Base-by-base conservation (phyloP, 2,113 vertebrate genomes). In the Esox niger region DNA sequence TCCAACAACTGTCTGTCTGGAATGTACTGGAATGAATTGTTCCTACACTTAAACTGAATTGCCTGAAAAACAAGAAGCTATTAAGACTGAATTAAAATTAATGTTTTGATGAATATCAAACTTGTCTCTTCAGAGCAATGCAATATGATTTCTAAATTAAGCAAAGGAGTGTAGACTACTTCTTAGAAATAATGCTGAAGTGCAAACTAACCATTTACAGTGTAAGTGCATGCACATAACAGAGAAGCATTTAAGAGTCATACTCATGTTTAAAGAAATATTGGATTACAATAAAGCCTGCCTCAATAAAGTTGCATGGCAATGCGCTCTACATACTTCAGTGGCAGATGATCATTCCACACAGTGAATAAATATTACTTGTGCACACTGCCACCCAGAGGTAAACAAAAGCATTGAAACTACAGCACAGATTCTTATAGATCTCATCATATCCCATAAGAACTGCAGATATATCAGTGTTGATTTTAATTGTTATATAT, bases 321-420 rank as follows among this genome's bases (percentile, higher is more conserved):
- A n/a, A n/a, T n/a, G n/a, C n/a, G n/a, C n/a, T n/a, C n/a, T n/a
- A n/a, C n/a, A n/a, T n/a, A n/a, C n/a, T n/a, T n/a, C n/a, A n/a
- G n/a, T n/a, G n/a, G n/a, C n/a, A n/a, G n/a, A n/a, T n/a, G n/a
- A n/a, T n/a, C n/a, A n/a, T n/a, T n/a, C n/a, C 52, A 55, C 21
- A 21, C 25, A 31, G 7, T 43, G 38, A 55, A 38, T 30, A 4
- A 52, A n/a, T 38, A 49, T 17, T 17, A 75, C 74, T 74, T 21
- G 1, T 79, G 77, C 74, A 54, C 15, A 84, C 68, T 35, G 80
- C 75, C 87, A 84, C 69, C 82, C 38, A 77, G 74, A 77, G 88
- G 85, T 23, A 66, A 35, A 82, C 70, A 79, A n/a, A 23, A 8
- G 13, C n/a, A n/a, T n/a, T n/a, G 6, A 57, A 8, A 49, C 10